phyloP scores from a whole-genome alignment of 2,113 vertebrate genomes.

The Hemicordylus capensis region DNA sequence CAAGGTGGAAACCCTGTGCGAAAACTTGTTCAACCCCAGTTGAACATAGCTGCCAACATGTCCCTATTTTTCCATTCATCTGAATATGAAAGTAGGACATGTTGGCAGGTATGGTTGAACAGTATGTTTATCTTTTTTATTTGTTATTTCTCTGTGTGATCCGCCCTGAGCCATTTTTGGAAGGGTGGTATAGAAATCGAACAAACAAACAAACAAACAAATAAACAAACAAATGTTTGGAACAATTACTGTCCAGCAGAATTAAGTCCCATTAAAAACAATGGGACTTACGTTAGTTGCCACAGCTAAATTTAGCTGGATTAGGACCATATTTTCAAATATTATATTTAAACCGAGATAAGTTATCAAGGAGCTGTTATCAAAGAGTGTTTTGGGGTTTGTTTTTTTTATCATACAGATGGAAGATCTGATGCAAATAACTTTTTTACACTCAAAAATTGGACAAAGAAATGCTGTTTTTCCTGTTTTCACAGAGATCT shows the following conservation, averaged over 20 bases:
- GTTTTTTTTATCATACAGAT: slow-evolving; percentile 67
- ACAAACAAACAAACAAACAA: no score
- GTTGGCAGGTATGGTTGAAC: no score
- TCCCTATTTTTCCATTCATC: no score
- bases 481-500: slow-evolving; percentile 40
- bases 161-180: no score
- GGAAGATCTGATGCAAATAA: slow-evolving; percentile 69
- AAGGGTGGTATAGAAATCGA: no score
- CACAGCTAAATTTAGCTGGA: slow-evolving; percentile 27
- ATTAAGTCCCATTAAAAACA: neutral
- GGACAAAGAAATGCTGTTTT: slow-evolving; percentile 31
- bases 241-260: neutral
- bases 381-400: slow-evolving; percentile 57
- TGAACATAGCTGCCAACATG: no score
- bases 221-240: no score
- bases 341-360: slow-evolving; percentile 40
- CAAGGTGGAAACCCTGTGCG: neutral
- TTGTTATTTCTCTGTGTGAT: no score
- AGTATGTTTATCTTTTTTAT: no score
- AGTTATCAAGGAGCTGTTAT: slow-evolving; percentile 39
- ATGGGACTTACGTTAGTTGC: neutral
- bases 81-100: no score
- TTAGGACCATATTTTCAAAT: slow-evolving; percentile 39
- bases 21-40: neutral
- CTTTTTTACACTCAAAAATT: slow-evolving; percentile 68